Percentiles rank a stretch among this genome's conserved stretches.
Evolutionary conservation across 2,113 vertebrate species (phyloP).

Genomic region (Pterocles gutturalis): DNA sequence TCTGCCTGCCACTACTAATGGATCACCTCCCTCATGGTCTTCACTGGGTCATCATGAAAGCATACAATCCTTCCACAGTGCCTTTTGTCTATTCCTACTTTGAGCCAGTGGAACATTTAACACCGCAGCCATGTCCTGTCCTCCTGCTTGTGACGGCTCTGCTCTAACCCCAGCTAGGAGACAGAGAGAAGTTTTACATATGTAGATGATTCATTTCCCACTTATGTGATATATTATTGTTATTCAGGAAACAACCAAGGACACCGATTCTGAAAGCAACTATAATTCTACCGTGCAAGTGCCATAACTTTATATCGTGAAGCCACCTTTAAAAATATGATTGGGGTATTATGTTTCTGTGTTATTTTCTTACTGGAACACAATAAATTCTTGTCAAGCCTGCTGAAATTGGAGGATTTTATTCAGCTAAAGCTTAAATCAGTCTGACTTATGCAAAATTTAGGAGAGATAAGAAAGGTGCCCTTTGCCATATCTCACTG

Average conservation of each 20-base stretch:
- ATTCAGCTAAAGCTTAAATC: constrained; percentile 62
- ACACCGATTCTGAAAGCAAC: constrained; percentile 53
- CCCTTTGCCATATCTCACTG: constrained; percentile 20
- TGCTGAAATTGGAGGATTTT: constrained; percentile 67
- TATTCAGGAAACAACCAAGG: constrained; percentile 46
- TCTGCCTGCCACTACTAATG: not conserved
- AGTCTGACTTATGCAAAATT: constrained; percentile 69
- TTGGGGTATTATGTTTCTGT: constrained; percentile 30
- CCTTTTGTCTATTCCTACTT: not conserved
- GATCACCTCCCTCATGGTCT: not conserved
- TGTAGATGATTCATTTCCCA: not conserved
- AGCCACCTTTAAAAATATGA: constrained; percentile 52
- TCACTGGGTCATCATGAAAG: accelerated
- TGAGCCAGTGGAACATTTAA: not conserved
- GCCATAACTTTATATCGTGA: constrained; percentile 45
- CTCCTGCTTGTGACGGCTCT: not conserved
- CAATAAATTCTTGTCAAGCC: constrained; percentile 67
- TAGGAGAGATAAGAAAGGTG: constrained; percentile 64
- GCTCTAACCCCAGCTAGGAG: not conserved
- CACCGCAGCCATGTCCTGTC: accelerated
- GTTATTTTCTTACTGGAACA: constrained; percentile 56
- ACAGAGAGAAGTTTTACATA: not conserved
- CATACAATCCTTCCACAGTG: accelerated
- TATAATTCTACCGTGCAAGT: constrained; percentile 24
- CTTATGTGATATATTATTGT: constrained; percentile 31